Evolutionary conservation across 2,113 vertebrate genomes (phyloP).

Genomic region (Phrynocephalus versicolor): DNA sequence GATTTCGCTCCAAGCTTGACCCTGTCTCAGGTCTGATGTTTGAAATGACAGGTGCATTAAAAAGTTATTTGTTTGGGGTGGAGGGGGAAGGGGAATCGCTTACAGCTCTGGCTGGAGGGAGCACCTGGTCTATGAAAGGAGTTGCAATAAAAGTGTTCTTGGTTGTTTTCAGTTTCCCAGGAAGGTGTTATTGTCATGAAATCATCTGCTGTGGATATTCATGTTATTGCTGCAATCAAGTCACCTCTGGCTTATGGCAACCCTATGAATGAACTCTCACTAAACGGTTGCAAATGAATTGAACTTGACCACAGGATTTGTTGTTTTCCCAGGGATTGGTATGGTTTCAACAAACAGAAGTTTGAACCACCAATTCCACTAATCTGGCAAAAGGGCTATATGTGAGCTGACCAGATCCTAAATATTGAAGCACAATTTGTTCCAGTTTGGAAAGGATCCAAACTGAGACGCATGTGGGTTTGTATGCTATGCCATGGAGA

Average conservation of each 20-base stretch:
- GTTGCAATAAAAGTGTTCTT: conserved; percentile 10
- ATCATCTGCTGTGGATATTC: neutral
- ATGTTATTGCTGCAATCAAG: too few species aligned
- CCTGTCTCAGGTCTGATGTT: conserved; percentile 63
- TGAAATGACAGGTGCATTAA: conserved; percentile 70
- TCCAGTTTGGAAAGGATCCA: too few species aligned
- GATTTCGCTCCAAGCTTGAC: conserved; percentile 70
- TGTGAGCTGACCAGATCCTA: too few species aligned
- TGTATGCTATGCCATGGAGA: too few species aligned
- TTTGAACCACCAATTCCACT: too few species aligned
- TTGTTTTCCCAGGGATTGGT: neutral
- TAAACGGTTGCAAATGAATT: too few species aligned
- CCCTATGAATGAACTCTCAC: too few species aligned
- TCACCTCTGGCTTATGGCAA: too few species aligned
- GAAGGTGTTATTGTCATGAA: rapidly evolving
- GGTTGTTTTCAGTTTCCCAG: neutral
- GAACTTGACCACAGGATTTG: neutral
- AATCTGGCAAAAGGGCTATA: too few species aligned
- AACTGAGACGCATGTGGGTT: too few species aligned
- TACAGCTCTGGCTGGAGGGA: conserved; percentile 34
- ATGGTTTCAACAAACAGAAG: neutral
- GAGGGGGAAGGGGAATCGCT: conserved; percentile 9
- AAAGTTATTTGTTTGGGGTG: conserved; percentile 62
- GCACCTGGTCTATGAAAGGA: conserved; percentile 24
- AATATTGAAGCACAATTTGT: too few species aligned